Evolutionary conservation across 30 jellyfish, hydroid and myxozoan species (phyloP), one percentile per base, ranked within the genome.

Genomic region (Mastigias papua): DNA sequence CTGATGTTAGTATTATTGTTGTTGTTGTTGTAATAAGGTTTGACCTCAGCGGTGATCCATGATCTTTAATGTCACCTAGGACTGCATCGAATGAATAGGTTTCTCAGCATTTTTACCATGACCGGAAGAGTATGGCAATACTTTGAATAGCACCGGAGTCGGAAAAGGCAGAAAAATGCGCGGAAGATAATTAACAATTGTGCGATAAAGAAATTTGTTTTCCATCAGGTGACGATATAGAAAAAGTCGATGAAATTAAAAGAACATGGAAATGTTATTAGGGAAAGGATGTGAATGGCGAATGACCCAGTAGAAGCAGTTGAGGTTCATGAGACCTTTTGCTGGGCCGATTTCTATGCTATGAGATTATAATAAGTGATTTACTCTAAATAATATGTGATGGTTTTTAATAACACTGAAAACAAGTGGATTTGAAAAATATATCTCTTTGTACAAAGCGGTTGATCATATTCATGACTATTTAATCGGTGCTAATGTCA

Each of bases 391-490:
- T 84, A 84, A 84, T 84, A 84, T 84, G 93, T 84, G 93, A 84
- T 84, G 93, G 93, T 84, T 84, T 84, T 84, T 84, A 84, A 84
- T 84, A 84, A 69, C 93, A 71, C 93, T 69, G 86, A 84, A 71
- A 84, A 84, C 93, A 84, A 84, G 93, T 84, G 93, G 93, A 84
- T 84, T 84, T 84, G 86, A 84, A 84, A 84, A 84, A 58, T 69
- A 84, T 84, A 84, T 84, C 93, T 69, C 86, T 71, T 71, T 84
- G 93, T 71, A 71, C 86, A 71, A 84, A 84, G 86, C 81, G 93
- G 81, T 71, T 84, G 93, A 84, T 84, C 74, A 84, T 84, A 84
- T 72, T 84, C 93, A 84, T 84, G 93, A 84, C 86, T 69, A 60
- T 49, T 25, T 84, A 84, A 84, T 84, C 86, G 86, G 86, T 69